These are phyloP conservation scores for Centrocercus urophasianus DNA, from an alignment of 2,113 vertebrate species.

Conservation along the genomic window DNA sequence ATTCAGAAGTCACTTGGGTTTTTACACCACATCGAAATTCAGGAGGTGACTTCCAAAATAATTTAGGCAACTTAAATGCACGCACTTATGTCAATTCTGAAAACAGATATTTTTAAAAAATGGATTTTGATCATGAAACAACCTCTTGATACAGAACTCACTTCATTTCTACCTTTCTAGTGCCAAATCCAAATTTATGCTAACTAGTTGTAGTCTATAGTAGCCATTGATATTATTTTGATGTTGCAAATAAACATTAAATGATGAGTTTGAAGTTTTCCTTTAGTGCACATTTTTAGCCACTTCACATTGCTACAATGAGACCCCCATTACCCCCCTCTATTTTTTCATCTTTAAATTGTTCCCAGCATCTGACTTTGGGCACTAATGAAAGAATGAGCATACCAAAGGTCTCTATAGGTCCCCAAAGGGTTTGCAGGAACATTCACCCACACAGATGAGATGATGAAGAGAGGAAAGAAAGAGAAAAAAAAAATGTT, in stretches of 20 bases:
- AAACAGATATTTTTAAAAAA: background rate
- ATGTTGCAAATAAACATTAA: background rate
- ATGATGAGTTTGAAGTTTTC: background rate
- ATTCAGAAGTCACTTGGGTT: background rate
- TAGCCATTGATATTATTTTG: background rate
- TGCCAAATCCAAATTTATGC: background rate
- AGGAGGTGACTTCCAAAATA: background rate
- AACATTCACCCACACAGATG: conserved; percentile 88
- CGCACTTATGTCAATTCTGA: background rate
- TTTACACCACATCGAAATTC: background rate
- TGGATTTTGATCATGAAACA: background rate
- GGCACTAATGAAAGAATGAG: conserved; percentile 83
- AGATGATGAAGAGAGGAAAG: conserved; percentile 82
- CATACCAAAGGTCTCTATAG: conserved; percentile 90
- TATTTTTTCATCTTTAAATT: conserved; percentile 15
- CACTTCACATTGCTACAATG: background rate
- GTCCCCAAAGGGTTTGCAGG: conserved; percentile 87
- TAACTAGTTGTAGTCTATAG: background rate
- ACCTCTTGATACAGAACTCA: background rate
- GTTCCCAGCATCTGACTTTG: conserved; percentile 77
- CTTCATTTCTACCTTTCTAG: background rate
- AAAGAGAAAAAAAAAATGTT: conserved; percentile 68
- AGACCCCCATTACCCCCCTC: background rate
- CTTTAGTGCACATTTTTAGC: conserved; percentile 63
- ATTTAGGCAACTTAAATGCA: background rate